A percentile compares a stretch with the other conserved stretches of the same genome.
Evolutionary conservation across 2,797 vertebrate species (phyloP).

Genomic region (Lithobates sylvaticus): DNA sequence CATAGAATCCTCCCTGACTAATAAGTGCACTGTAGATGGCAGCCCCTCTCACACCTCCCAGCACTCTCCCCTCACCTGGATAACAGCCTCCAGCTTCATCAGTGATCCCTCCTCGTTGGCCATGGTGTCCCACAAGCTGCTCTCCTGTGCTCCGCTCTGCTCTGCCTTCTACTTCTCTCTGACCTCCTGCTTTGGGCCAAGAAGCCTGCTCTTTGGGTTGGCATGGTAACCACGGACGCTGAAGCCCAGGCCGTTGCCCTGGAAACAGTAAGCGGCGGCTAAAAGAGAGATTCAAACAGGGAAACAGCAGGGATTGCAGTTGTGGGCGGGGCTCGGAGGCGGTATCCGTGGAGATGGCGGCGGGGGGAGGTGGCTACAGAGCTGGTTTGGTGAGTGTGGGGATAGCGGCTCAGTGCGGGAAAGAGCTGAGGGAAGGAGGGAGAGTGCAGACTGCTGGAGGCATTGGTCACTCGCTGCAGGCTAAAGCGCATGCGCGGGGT

Average conservation of each 20-base stretch:
- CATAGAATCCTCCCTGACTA: too few species aligned
- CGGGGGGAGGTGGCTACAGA: conserved; percentile 8
- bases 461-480: too few species aligned
- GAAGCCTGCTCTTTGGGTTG: not conserved
- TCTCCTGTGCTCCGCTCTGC: not conserved
- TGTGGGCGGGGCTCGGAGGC: conserved; percentile 1
- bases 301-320: conserved; percentile 15
- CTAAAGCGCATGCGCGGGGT: too few species aligned
- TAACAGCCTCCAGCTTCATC: conserved; percentile 44
- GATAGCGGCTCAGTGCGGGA: conserved; percentile 25
- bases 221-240: conserved; percentile 55
- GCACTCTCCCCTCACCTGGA: conserved; percentile 22
- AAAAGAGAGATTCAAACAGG: not conserved
- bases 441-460: not conserved
- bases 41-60: too few species aligned
- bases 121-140: conserved; percentile 22
- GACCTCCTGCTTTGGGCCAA: not conserved
- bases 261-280: conserved; percentile 39
- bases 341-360: conserved; percentile 30
- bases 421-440: conserved; percentile 2
- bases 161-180: not conserved
- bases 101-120: conserved; percentile 2
- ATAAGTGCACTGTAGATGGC: too few species aligned
- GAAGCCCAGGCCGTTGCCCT: conserved; percentile 26
- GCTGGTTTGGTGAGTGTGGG: not conserved